Percentiles rank a stretch among this genome's conserved stretches.
These are phyloP conservation scores for Coracias cyanogaster DNA, from an alignment of 2,797 vertebrate species.

Conservation along the genomic window DNA sequence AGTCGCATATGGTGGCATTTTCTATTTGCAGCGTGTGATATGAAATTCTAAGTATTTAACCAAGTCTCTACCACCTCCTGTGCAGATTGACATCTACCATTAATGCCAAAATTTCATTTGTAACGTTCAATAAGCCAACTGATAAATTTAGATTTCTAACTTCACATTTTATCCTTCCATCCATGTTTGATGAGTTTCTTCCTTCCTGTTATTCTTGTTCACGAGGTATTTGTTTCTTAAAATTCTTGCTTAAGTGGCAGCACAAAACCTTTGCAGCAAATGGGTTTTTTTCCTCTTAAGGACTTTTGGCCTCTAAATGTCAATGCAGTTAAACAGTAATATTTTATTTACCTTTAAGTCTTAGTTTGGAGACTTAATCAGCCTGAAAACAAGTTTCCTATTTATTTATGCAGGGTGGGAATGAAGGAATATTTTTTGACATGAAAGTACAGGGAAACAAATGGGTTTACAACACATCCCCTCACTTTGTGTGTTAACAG, in stretches of 20 bases:
- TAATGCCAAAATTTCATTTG: neutral
- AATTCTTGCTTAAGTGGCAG: neutral
- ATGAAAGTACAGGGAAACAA: neutral
- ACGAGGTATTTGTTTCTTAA: neutral
- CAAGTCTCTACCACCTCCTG: neutral
- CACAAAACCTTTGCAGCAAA: neutral
- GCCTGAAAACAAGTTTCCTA: neutral
- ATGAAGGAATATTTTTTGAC: neutral
- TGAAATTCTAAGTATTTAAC: neutral
- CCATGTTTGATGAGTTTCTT: neutral
- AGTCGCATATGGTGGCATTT: constrained; percentile 11
- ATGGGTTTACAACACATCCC: neutral
- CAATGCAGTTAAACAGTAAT: neutral
- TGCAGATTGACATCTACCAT: neutral
- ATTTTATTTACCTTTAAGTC: neutral
- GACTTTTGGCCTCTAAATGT: neutral
- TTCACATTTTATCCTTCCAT: neutral
- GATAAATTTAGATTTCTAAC: neutral
- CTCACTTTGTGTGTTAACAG: neutral
- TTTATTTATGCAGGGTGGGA: neutral
- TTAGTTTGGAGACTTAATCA: neutral
- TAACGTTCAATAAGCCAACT: neutral
- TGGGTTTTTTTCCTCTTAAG: neutral
- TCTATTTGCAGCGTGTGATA: neutral
- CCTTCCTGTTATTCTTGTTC: neutral